Evolutionary conservation across 2,113 vertebrate species (phyloP).

Genomic region (Oreotrochilus melanogaster): DNA sequence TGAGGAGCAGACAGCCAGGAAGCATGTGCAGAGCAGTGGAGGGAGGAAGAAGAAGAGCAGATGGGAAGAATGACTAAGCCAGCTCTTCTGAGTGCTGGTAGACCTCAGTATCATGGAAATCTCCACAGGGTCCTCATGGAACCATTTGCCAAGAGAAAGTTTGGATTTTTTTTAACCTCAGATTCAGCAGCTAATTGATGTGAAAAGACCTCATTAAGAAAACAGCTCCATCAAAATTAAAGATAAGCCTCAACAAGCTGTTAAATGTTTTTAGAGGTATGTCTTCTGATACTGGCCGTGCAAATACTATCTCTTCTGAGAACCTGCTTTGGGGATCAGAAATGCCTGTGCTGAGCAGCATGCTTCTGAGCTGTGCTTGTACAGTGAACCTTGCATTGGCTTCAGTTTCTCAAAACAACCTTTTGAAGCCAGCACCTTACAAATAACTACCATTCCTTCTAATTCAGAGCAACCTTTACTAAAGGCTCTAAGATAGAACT

Average conservation of each 20-base stretch:
- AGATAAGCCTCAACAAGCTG: constrained; percentile 45
- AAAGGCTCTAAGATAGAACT: not conserved
- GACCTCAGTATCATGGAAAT: constrained; percentile 39
- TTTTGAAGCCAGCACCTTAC: not conserved
- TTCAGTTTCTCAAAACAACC: not conserved
- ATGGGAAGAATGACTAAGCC: constrained; percentile 72
- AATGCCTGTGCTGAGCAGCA: not conserved
- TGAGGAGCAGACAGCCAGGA: constrained; percentile 31
- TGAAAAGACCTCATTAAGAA: constrained; percentile 41
- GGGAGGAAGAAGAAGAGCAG: constrained; percentile 55
- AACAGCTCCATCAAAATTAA: constrained; percentile 30
- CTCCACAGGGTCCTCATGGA: constrained; percentile 27
- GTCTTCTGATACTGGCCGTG: not conserved
- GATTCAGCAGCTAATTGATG: constrained; percentile 35
- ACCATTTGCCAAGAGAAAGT: not conserved
- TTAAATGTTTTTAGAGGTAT: constrained; percentile 1
- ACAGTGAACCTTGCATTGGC: not conserved
- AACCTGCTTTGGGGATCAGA: not conserved
- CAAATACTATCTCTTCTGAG: not conserved
- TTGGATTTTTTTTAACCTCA: not conserved
- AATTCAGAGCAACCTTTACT: not conserved
- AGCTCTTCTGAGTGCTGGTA: constrained; percentile 26
- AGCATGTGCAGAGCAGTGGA: constrained; percentile 9
- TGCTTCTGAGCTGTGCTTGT: not conserved
- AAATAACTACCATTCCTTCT: not conserved